Conservation (phyloP, 2,888 invertebrate genomes). For the Reticulitermes lucifugus region DNA sequence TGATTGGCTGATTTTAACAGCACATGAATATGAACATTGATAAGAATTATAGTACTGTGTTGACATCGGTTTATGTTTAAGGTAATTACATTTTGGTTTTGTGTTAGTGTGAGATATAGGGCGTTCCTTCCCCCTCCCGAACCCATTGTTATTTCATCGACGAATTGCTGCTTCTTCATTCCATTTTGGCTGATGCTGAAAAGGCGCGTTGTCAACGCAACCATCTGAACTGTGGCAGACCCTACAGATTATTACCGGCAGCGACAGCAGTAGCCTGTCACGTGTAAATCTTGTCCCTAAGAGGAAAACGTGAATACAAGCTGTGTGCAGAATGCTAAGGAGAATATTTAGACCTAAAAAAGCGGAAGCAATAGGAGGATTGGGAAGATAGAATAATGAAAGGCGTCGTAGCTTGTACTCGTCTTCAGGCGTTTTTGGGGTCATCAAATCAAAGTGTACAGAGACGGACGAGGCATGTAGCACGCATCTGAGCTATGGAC, state of each 20-base stretch:
- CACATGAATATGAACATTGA: not conserved
- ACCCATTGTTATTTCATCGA: not conserved
- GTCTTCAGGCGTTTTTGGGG: no score
- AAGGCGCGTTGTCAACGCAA: not conserved
- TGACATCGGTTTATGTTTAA: not conserved
- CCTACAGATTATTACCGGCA: not conserved
- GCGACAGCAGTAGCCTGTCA: no score
- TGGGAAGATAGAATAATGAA: no score
- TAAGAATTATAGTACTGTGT: not conserved
- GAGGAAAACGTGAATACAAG: no score
- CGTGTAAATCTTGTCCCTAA: no score
- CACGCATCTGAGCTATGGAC: no score
- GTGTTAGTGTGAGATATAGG: not conserved
- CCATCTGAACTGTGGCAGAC: not conserved
- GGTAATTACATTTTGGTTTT: not conserved
- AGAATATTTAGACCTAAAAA: no score
- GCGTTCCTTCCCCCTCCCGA: not conserved
- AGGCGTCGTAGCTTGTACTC: no score
- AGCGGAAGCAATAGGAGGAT: no score
- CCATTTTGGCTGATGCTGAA: not conserved
- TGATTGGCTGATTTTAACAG: not conserved
- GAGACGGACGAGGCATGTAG: no score
- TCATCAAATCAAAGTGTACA: no score
- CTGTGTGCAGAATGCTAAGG: no score
- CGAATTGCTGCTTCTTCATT: not conserved